Evolutionary conservation across 2,888 invertebrate genomes (phyloP), one percentile per base, ranked within the genome.

Genomic region (Coleophora deauratella): DNA sequence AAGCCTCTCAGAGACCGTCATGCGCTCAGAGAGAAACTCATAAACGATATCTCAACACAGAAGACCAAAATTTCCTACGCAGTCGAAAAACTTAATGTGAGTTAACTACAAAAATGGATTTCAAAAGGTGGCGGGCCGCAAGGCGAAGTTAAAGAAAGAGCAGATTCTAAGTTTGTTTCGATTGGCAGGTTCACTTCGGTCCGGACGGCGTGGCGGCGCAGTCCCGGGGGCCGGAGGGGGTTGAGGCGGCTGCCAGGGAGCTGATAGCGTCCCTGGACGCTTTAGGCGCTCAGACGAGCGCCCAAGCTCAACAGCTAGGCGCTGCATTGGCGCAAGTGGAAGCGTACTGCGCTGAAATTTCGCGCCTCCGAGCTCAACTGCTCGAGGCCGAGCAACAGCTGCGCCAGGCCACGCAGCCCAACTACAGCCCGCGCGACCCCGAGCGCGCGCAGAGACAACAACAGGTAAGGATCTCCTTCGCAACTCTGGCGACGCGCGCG

Each of bases 1-100:
- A 93, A 94, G 69, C 93, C 96, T 1, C 81, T 97, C 46, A 88
- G 96, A 49, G 96, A 97, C 78, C 94, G 96, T 66, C 90, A 96
- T 55, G 93, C 92, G 15, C 81, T 93, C 37, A 89, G 95, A 55
- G 96, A 97, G 68, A 96, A 96, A 76, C 91, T 94, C 68, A 81
- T 94, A 47, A 93, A 93, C 53, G 96, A 97, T 66, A 91, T 95
- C 43, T 90, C 94, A 49, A 94, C 95, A 53, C 96, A 97, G 73
- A 94, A 94, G 72, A 95, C 95, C 1, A 96, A 96, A 80, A 92
- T 97, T 56, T 89, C 91, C 33, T 90, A 97, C 64, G 93, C 96
- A 41, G 91, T 96, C 58, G 96, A 97, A 76, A 97, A 97, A 78
- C 88, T 97, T 52, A 93, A 95, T 88, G 94, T 93, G 84, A 87